Base-by-base conservation (phyloP, 2,888 invertebrate species). In the Palloptera scutellata region DNA sequence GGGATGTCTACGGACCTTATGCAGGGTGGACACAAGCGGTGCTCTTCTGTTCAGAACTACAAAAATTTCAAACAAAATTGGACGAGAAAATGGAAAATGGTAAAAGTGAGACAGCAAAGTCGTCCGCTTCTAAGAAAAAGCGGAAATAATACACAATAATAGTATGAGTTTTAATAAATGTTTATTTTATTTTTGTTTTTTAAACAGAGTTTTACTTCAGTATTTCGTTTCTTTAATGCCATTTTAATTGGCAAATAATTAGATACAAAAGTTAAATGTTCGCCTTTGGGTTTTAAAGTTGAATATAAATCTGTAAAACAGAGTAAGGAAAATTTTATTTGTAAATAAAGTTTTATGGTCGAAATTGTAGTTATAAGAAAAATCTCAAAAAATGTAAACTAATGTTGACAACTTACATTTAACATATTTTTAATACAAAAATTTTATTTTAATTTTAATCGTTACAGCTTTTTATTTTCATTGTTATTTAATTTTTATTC, bases 21-120 rank as follows among this genome's bases (percentile, higher is more conserved):
- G 96, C 97, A 15, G 97, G 97, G 12, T 97, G 97, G 97, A 95
- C 97, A 12, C 97, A 97, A 83, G 92, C 96, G 61, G 94, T 93
- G 11, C 82, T 94, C 54, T 94, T 94, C 83, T 91, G 92, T 83
- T 91, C 92, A n/a, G 92, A 93, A 81, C 84, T 94, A 90, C 91
- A 85, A 89, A 90, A 84, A 90, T 93, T 82, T 88, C 91, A 86
- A 61, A 53, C 13, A 52, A 42, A 48, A 42, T 40, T 48, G 13
- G 58, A 68, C 5, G n/a, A 8, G 51, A 42, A 48, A 42, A 42
- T 48, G 13, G 58, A 68, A 8, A 15, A 8, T 0, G 42, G 20
- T 30, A 40, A 62, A 69, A 64, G 70, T 68, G 58, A 67, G 64
- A 63, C 64, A 66, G 41, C 42, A 61, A 41, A 41, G 42, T 42